phyloP scores from a whole-genome alignment of 2,113 vertebrate genomes.

The Crotophaga sulcirostris region DNA sequence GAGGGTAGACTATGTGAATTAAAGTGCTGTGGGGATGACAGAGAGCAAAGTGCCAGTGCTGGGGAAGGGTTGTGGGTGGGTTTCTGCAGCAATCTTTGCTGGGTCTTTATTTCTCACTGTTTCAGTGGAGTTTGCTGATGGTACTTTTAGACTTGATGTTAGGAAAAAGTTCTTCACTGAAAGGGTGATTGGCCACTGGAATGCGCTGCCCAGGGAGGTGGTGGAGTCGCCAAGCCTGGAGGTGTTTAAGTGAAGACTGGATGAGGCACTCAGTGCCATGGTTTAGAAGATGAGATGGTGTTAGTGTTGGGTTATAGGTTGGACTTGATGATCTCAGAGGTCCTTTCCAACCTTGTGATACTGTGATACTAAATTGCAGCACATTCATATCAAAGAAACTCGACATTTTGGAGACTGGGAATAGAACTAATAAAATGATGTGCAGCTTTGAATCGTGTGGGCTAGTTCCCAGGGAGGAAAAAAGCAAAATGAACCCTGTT shows the following conservation, averaged over 20 bases:
- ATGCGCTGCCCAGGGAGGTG: no score
- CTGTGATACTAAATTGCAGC: slow-evolving; percentile 32
- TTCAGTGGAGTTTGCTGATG: slow-evolving; percentile 19
- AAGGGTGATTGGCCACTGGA: no score
- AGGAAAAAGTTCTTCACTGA: no score
- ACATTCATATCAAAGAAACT: background rate
- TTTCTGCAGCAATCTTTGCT: background rate
- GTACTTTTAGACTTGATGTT: no score
- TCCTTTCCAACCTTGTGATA: no score
- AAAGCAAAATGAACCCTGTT: background rate
- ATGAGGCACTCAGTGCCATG: no score
- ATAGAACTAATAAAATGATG: slow-evolving; percentile 47
- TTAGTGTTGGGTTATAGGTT: no score
- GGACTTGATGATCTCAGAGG: no score
- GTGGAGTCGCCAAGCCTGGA: no score
- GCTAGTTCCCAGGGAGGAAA: background rate
- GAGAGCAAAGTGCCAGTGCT: background rate
- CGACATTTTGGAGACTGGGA: background rate
- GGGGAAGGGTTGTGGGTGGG: background rate
- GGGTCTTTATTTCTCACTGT: background rate
- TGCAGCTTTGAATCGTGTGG: background rate
- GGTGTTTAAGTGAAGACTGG: no score
- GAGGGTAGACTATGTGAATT: background rate
- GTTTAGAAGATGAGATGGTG: no score
- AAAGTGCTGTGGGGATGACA: background rate